Evolutionary conservation across 1,140 invertebrate species (phyloP), one percentile per base, ranked within the genome.

Genomic region (Vollenhovia emeryi): DNA sequence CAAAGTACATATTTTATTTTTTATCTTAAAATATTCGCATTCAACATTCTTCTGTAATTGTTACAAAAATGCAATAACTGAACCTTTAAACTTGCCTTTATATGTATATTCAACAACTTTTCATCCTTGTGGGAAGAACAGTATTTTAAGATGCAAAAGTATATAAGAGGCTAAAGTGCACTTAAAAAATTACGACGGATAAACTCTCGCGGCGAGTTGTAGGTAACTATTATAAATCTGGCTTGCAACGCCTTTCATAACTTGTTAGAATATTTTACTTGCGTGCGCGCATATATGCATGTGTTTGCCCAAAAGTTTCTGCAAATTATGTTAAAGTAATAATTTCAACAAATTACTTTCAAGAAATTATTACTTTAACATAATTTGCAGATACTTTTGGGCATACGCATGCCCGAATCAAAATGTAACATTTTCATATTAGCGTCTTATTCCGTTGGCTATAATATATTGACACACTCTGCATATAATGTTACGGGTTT

Each of bases 181-280:
- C 78, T 82, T 82, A 82, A 82, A 82, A 82, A 59, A 82, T 82
- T 82, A 82, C 36, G 66, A 24, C 36, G 24, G n/a, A 36, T 82
- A 73, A 73, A 82, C 52, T 82, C 66, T 36, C 21, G 36, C 13
- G 13, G 50, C 33, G n/a, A 40, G 50, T 21, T 27, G 40, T 59
- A 71, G 33, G 66, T 27, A 43, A 71, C 64, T 59, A 43, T 82
- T 82, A 82, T 71, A 52, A 82, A 82, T 82, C 66, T 71, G 66
- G 18, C 18, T 57, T 30, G 48, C 24, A 36, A 80, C 33, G 13
- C 13, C 18, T 71, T 40, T 45, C 50, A 71, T 57, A 57, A 71
- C 30, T 33, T 82, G 33, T 45, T 57, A 21, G 3, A 50, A 43
- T 43, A 27, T 80, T 71, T 27, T 27, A 24, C 13, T 27, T 50